Conservation (phyloP, 2,797 vertebrate species). For the Alosa sapidissima region DNA sequence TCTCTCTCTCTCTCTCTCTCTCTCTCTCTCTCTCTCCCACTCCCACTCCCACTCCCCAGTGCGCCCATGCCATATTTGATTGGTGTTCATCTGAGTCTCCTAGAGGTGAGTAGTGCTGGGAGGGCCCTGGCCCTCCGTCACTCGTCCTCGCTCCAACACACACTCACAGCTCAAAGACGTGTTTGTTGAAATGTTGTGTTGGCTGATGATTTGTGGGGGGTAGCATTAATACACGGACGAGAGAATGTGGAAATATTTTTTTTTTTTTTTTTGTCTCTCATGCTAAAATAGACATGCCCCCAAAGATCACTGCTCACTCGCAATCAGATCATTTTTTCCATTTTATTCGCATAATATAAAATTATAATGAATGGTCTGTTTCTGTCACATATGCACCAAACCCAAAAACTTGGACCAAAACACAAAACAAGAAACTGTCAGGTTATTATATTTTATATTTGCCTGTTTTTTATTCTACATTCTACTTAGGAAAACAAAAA, state of each 20-base stretch:
- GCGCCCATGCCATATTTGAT: conserved; percentile 98
- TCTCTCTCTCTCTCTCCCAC: neutral
- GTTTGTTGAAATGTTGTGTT: neutral
- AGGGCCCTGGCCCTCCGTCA: neutral
- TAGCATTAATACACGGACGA: neutral
- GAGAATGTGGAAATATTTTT: neutral
- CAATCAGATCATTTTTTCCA: neutral
- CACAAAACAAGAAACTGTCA: conserved; percentile 44
- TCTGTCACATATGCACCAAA: conserved; percentile 41
- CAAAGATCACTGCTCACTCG: neutral
- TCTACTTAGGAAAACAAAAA: conserved; percentile 41
- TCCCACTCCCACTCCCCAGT: conserved; percentile 66
- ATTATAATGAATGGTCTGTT: conserved; percentile 49
- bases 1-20: neutral
- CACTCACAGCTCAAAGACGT: neutral
- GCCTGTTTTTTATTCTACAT: conserved; percentile 37
- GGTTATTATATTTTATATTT: conserved; percentile 48
- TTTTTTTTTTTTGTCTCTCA: neutral
- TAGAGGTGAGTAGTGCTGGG: conserved; percentile 84
- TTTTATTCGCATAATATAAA: conserved; percentile 26
- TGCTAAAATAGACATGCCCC: neutral
- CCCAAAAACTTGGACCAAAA: conserved; percentile 42
- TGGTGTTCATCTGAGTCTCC: conserved; percentile 93
- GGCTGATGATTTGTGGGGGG: neutral
- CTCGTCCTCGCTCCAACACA: neutral